Conservation (phyloP, 2,888 invertebrate species). For the Glomeris marginata region DNA sequence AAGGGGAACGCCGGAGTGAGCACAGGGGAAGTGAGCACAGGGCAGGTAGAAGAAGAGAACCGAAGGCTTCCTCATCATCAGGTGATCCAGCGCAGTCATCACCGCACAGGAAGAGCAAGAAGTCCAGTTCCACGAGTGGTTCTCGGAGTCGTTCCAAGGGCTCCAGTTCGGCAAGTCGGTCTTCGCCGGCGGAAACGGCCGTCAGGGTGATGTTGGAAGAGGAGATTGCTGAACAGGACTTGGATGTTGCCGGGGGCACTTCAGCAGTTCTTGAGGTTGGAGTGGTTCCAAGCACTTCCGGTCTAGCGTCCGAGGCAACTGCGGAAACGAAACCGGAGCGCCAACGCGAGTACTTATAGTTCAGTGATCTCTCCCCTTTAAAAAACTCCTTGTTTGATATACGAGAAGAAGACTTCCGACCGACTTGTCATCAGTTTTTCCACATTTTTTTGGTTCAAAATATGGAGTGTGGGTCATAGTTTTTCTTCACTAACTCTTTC, state of each 20-base stretch:
- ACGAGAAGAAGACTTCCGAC: too few species aligned
- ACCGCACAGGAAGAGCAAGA: background rate
- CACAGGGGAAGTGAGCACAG: background rate
- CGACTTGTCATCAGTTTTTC: too few species aligned
- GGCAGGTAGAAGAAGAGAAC: background rate
- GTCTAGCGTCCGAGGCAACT: background rate
- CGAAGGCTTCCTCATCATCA: background rate
- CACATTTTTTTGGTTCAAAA: too few species aligned
- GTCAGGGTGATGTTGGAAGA: constrained; percentile 28
- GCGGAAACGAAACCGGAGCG: background rate
- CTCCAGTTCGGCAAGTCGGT: constrained; percentile 25
- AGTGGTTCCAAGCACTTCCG: background rate
- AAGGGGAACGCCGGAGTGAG: constrained; percentile 1
- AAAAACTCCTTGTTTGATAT: too few species aligned
- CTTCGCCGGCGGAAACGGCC: constrained; percentile 39
- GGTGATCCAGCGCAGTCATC: background rate
- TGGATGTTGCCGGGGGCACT: constrained; percentile 9
- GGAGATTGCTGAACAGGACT: constrained; percentile 39
- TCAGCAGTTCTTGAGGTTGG: background rate
- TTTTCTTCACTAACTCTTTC: too few species aligned
- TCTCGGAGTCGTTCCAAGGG: constrained; percentile 8
- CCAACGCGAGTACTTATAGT: background rate
- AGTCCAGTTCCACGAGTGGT: background rate
- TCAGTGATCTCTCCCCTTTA: background rate
- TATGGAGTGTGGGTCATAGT: too few species aligned